Evolutionary conservation across 2,797 vertebrate genomes (phyloP), one percentile per base, ranked within the genome.

Genomic region (Ptychobarbus kaznakovi): DNA sequence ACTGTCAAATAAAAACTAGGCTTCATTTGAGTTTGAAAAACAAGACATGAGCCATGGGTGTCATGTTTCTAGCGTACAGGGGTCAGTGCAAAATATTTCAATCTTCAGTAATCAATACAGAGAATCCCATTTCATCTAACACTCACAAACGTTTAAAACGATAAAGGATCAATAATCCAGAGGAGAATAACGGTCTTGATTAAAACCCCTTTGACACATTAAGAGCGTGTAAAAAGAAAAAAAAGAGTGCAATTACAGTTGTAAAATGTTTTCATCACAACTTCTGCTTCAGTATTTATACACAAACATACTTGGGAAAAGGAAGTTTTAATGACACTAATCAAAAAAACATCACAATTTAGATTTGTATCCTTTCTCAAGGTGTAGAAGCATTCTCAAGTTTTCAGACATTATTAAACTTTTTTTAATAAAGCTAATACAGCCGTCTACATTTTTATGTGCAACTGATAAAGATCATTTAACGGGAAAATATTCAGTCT

Each of bases 1-100:
- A 61, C 22, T 49, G 72, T 32, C 72, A 74, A 56, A 56, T 76
- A 20, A 76, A 76, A 75, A 75, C 69, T 75, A 53, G 28, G 46
- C 73, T 53, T 53, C 32, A 53, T 51, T 53, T 42, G 38, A 13
- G 20, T 56, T 56, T 76, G 10, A n/a, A 61, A 61, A 18, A 38
- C 11, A 38, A 56, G 38, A 5, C 35, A 25, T 42, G 42, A 42
- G n/a, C 56, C 56, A 78, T 28, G 38, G 38, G 53, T 3, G 35
- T 63, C 38, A 63, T 63, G 56, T 20, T 63, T 44, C n/a, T 32
- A 18, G 76, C 8, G 25, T 18, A 63, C 2, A 42, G 38, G 44
- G 25, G 38, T 79, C 56, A 32, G 76, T 32, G 76, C 56, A 79
- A 79, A 78, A 44, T 63, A 63, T 78, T 15, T 16, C 8, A 76